Conservation (phyloP, 2,888 invertebrate species). For the Aricia artaxerxes region DNA sequence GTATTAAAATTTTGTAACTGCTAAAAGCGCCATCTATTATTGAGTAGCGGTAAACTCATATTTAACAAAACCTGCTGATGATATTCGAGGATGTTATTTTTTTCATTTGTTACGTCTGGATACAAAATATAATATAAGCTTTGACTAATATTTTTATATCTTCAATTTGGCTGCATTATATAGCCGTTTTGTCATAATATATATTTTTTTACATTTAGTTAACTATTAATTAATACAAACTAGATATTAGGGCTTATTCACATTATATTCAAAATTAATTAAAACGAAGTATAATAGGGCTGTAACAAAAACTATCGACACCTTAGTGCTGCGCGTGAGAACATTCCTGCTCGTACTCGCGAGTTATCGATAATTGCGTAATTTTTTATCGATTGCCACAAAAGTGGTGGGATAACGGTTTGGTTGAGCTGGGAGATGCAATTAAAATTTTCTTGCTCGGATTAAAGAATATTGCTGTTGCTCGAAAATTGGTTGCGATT, state of each 20-base stretch:
- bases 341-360: constrained; percentile 16
- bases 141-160: no score
- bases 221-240: no score
- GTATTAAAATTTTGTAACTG: neutral
- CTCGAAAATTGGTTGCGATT: neutral
- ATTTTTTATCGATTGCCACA: neutral
- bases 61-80: neutral
- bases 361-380: constrained; percentile 15
- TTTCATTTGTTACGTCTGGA: no score
- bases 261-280: neutral
- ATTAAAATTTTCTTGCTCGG: neutral
- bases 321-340: constrained; percentile 4
- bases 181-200: no score
- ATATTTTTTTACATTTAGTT: no score
- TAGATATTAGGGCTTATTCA: neutral
- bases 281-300: neutral
- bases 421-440: neutral
- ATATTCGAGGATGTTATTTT: no score
- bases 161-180: no score
- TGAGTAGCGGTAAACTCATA: neutral
- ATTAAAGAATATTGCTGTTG: neutral
- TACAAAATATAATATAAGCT: no score
- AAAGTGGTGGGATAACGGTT: constrained; percentile 5
- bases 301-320: constrained; percentile 1
- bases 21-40: constrained; percentile 7